These are phyloP conservation scores for Girardinus metallicus DNA, from an alignment of 2,797 vertebrate species.

Conservation along the genomic window DNA sequence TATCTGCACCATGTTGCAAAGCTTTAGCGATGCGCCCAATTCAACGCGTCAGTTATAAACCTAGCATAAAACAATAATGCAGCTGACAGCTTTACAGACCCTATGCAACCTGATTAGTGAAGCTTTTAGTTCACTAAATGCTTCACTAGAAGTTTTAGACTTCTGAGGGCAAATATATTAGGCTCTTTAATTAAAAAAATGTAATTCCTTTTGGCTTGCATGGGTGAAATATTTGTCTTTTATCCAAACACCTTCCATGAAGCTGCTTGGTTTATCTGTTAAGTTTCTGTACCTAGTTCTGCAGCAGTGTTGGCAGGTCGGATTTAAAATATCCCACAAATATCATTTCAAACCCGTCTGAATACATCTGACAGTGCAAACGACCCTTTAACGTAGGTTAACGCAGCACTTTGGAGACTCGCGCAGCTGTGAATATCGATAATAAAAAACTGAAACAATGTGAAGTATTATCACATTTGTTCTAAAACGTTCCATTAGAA, in stretches of 20 bases:
- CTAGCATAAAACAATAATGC: too few relatives aligned
- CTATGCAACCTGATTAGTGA: not conserved
- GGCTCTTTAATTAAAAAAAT: not conserved
- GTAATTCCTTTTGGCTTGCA: too few relatives aligned
- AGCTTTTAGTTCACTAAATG: too few relatives aligned
- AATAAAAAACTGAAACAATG: not conserved
- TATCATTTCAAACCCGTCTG: not conserved
- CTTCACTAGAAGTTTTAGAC: not conserved
- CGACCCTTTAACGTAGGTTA: not conserved
- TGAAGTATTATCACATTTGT: conserved; percentile 11
- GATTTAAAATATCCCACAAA: not conserved
- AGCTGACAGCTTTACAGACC: not conserved
- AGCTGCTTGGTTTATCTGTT: not conserved
- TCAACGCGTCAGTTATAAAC: too few relatives aligned
- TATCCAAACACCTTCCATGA: not conserved
- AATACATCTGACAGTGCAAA: not conserved
- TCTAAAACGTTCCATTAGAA: not conserved
- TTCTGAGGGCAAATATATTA: not conserved
- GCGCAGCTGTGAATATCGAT: not conserved
- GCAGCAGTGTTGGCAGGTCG: not conserved
- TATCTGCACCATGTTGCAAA: too few relatives aligned
- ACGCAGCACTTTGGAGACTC: not conserved
- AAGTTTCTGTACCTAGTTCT: not conserved
- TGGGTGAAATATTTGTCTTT: not conserved
- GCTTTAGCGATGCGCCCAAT: too few relatives aligned